Conservation (phyloP, 35 echinoderm and acorn worm genomes). For the Ophiothrix spiculata region DNA sequence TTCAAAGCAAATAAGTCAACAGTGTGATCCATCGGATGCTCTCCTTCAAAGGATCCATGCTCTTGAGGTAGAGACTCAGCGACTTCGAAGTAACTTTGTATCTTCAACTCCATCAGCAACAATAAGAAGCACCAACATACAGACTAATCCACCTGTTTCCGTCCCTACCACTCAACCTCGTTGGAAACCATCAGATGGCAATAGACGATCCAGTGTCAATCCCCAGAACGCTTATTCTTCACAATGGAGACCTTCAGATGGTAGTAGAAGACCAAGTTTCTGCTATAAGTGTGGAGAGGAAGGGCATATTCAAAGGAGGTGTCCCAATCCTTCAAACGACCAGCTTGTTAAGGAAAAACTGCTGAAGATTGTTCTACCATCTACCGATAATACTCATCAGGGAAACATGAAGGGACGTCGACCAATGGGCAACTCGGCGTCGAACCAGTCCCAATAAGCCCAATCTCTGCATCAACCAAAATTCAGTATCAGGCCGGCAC, state of each 20-base stretch:
- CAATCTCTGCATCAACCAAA: background rate
- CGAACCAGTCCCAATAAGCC: slow-evolving; percentile 30
- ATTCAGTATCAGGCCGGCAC: background rate
- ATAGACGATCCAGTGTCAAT: background rate
- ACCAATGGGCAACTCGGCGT: slow-evolving; percentile 33
- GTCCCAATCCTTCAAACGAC: background rate
- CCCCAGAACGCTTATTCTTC: background rate
- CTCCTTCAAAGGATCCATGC: background rate
- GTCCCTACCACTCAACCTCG: background rate
- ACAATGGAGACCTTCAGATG: background rate
- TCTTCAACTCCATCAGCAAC: background rate
- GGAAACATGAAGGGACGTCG: slow-evolving; percentile 36
- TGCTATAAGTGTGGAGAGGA: slow-evolving; percentile 52
- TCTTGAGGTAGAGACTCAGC: background rate
- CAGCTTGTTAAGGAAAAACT: slow-evolving; percentile 31
- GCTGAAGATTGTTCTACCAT: slow-evolving; percentile 24
- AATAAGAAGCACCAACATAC: background rate
- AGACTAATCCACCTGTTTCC: background rate
- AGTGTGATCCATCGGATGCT: background rate
- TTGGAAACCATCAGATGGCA: background rate
- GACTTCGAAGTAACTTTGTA: background rate
- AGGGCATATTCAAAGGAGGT: slow-evolving; percentile 49
- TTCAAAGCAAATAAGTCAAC: background rate
- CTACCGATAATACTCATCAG: slow-evolving; percentile 15
- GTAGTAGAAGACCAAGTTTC: slow-evolving; percentile 13